phyloP scores from a whole-genome alignment of 2,888 invertebrate species.

The Parnassius glacialis region DNA sequence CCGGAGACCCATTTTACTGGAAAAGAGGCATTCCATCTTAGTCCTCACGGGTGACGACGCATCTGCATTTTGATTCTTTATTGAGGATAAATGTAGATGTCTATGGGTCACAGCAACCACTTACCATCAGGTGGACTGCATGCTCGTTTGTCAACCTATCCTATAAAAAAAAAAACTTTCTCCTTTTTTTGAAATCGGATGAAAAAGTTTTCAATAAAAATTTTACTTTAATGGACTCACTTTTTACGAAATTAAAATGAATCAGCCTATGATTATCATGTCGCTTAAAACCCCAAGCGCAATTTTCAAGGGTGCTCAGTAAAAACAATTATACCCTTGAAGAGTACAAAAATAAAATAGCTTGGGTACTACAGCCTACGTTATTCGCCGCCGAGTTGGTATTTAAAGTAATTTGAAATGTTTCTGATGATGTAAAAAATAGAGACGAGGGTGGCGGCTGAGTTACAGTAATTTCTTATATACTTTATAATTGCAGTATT shows the following conservation, averaged over 20 bases:
- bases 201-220: too few relatives aligned
- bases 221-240: too few relatives aligned
- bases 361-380: slow-evolving; percentile 32
- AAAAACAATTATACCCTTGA: slow-evolving; percentile 40
- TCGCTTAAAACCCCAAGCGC: slow-evolving; percentile 25
- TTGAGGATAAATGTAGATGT: too few relatives aligned
- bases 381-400: slow-evolving; percentile 35
- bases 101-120: too few relatives aligned
- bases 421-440: slow-evolving; percentile 12
- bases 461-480: slow-evolving; percentile 1
- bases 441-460: background rate
- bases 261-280: slow-evolving; percentile 13
- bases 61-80: too few relatives aligned
- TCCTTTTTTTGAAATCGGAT: too few relatives aligned
- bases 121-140: too few relatives aligned
- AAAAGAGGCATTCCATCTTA: too few relatives aligned
- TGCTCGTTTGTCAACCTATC: too few relatives aligned
- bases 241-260: slow-evolving; percentile 4
- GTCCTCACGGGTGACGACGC: too few relatives aligned
- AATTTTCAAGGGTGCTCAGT: slow-evolving; percentile 34
- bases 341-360: slow-evolving; percentile 38
- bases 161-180: too few relatives aligned
- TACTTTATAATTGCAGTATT: slow-evolving; percentile 5
- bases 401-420: slow-evolving; percentile 36
- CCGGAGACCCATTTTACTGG: too few relatives aligned